Evolutionary conservation across 2,113 vertebrate genomes (phyloP).

Genomic region (Alouatta palliata): DNA sequence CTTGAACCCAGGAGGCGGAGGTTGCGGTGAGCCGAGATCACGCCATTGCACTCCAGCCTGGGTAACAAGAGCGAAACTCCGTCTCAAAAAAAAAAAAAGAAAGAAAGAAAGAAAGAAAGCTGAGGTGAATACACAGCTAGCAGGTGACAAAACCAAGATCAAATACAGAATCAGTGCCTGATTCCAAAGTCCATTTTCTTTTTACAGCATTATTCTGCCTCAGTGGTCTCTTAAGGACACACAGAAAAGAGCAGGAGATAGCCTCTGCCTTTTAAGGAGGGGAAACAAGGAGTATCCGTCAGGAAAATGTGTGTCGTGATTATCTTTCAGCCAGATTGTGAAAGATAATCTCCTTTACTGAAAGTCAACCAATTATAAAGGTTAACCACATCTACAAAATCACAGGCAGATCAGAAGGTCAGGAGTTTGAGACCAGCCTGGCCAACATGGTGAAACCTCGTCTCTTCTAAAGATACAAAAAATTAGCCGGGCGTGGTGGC

Average conservation of each 20-base stretch:
- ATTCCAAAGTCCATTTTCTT: not conserved
- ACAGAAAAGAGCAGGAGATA: not conserved
- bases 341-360: not conserved
- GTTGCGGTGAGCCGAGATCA: too few species aligned
- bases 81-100: not conserved
- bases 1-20: too few species aligned
- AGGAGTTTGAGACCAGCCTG: too few species aligned
- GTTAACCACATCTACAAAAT: not conserved
- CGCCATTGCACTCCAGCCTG: too few species aligned
- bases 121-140: not conserved
- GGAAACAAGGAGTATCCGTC: not conserved
- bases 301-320: not conserved
- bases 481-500: too few species aligned
- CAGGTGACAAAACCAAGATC: not conserved
- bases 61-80: too few species aligned
- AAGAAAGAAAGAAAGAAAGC: not conserved
- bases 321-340: not conserved
- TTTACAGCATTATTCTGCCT: not conserved
- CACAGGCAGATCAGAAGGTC: too few species aligned
- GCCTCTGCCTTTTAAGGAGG: not conserved
- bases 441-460: too few species aligned
- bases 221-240: not conserved
- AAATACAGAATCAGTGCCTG: not conserved
- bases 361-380: not conserved
- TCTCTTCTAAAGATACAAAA: too few species aligned